Percentiles rank a stretch among this genome's conserved stretches.
phyloP scores from a whole-genome alignment of 2,113 vertebrate species.

The Arvicanthis niloticus region DNA sequence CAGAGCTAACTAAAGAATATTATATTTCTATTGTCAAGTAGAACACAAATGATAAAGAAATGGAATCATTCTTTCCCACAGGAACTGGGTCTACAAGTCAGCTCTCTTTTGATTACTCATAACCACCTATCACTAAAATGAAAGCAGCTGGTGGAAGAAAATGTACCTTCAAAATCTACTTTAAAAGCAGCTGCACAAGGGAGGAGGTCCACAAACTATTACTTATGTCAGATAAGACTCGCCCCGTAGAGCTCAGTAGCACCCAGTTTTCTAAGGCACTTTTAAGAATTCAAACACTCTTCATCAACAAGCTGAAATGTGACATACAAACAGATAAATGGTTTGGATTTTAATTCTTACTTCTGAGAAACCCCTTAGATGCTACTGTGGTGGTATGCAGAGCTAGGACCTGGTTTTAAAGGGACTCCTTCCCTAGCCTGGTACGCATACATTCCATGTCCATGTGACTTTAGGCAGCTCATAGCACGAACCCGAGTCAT shows the following conservation, averaged over 20 bases:
- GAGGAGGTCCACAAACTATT: not conserved
- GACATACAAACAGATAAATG: not conserved
- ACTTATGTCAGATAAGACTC: not conserved
- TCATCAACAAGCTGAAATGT: not conserved
- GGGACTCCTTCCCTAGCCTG: not conserved
- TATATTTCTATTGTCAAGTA: not conserved
- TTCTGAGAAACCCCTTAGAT: not conserved
- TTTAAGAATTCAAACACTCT: not conserved
- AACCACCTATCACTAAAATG: not conserved
- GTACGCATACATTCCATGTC: not conserved
- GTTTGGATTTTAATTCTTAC: not conserved
- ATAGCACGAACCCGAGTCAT: not conserved
- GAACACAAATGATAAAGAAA: not conserved
- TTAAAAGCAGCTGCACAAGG: not conserved
- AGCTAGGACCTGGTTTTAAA: not conserved
- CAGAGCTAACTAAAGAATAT: not conserved
- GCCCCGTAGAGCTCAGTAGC: not conserved
- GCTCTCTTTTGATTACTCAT: not conserved
- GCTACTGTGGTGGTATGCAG: not conserved
- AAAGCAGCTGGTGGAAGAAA: not conserved
- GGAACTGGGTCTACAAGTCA: not conserved
- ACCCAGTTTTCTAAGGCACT: not conserved
- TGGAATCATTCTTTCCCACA: not conserved
- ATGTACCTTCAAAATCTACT: not conserved
- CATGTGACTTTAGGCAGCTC: not conserved